These are phyloP conservation scores for Lordiphosa clarofinis DNA, from an alignment of 1,140 invertebrate genomes.

Conservation along the genomic window DNA sequence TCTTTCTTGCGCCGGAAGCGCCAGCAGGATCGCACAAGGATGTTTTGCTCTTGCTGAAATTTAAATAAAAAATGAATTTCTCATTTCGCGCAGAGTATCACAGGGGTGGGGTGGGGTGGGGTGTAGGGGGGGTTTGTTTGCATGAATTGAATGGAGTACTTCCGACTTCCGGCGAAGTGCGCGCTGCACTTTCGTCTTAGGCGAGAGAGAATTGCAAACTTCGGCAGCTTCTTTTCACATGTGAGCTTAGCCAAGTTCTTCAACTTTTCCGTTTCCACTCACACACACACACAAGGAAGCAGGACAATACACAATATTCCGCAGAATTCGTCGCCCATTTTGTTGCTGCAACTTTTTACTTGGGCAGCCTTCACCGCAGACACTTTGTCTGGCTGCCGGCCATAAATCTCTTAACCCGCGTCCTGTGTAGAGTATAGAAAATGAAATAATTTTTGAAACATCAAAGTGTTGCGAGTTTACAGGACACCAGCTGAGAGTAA, in stretches of 20 bases:
- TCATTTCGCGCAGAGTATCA: too few species aligned
- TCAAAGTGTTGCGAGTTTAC: conserved; percentile 67
- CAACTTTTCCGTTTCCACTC: conserved; percentile 25
- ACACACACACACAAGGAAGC: conserved; percentile 3
- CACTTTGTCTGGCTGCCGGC: conserved; percentile 68
- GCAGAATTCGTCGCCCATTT: conserved; percentile 31
- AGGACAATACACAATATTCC: conserved; percentile 25
- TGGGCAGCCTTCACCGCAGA: conserved; percentile 56
- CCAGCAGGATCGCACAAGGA: conserved; percentile 36
- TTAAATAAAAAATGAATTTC: conserved; percentile 74
- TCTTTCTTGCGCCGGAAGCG: conserved; percentile 75
- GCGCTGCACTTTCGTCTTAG: conserved; percentile 62
- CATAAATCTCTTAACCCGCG: conserved; percentile 64
- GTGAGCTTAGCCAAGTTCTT: conserved; percentile 32
- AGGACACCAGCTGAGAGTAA: conserved; percentile 69
- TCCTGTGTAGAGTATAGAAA: conserved; percentile 52
- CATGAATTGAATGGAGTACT: conserved; percentile 72
- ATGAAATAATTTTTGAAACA: conserved; percentile 70
- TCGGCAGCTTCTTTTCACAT: conserved; percentile 5
- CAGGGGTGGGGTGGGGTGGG: too few species aligned
- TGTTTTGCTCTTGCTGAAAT: conserved; percentile 56
- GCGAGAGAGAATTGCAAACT: conserved; percentile 45
- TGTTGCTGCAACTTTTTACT: conserved; percentile 46
- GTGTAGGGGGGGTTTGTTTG: conserved; percentile 61
- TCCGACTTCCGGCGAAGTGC: conserved; percentile 66